These are phyloP conservation scores for Saimiri boliviensis DNA, from an alignment of 2,113 vertebrate species.

Conservation along the genomic window DNA sequence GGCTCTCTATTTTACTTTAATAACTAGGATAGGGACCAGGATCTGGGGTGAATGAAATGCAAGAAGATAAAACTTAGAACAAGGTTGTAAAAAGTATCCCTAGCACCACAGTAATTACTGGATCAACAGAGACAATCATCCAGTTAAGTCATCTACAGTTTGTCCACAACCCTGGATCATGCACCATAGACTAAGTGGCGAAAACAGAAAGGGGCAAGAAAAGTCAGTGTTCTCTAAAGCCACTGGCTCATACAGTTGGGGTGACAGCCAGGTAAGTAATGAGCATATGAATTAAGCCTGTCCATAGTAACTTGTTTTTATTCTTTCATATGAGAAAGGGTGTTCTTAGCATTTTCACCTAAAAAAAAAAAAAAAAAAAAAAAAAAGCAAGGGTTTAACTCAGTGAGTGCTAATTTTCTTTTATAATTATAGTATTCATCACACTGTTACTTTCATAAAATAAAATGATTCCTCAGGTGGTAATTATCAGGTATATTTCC, in stretches of 20 bases:
- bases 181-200: neutral
- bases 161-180: neutral
- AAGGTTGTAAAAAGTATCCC: neutral
- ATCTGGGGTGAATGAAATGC: neutral
- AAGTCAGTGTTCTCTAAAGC: neutral
- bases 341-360: conserved; percentile 12
- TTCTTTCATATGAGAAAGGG: neutral
- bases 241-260: neutral
- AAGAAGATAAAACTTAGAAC: neutral
- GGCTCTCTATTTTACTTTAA: neutral
- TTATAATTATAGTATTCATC: neutral
- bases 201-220: neutral
- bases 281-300: neutral
- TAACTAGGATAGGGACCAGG: neutral
- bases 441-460: neutral
- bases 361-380: neutral
- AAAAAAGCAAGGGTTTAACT: neutral
- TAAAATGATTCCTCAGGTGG: neutral
- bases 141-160: neutral
- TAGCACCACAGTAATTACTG: neutral
- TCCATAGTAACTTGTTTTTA: conserved; percentile 1
- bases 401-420: neutral
- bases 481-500: neutral
- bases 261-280: neutral
- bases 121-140: neutral